These are phyloP conservation scores for Melanotaenia boesemani DNA, from an alignment of 2,797 vertebrate species.

Conservation along the genomic window DNA sequence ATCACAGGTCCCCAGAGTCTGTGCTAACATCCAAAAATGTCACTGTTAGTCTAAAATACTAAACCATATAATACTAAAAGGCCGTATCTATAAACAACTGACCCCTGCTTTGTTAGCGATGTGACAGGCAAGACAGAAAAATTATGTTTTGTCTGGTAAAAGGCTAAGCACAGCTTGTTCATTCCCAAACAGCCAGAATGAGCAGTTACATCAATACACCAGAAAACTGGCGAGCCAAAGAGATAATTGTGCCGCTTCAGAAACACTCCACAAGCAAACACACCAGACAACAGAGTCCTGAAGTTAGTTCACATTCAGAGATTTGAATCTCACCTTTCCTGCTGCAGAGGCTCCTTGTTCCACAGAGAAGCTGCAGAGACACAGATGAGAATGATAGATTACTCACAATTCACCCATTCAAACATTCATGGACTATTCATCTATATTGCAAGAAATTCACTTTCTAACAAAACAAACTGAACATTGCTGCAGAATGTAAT, in stretches of 20 bases:
- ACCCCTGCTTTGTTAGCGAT: not conserved
- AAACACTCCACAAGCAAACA: conserved; percentile 16
- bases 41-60: not conserved
- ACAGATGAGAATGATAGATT: conserved; percentile 37
- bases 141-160: not conserved
- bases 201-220: not conserved
- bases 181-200: conserved; percentile 3
- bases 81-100: not conserved
- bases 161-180: not conserved
- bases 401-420: conserved; percentile 13
- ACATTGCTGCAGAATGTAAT: not conserved
- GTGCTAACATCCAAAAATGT: not conserved
- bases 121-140: not conserved
- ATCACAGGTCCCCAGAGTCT: not conserved
- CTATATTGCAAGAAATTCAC: not conserved
- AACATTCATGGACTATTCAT: not conserved
- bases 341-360: conserved; percentile 81
- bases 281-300: not conserved
- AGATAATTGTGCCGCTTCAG: conserved; percentile 7
- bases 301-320: not conserved
- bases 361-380: conserved; percentile 74
- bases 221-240: not conserved
- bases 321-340: conserved; percentile 78
- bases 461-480: not conserved
- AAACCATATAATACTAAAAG: not conserved